phyloP scores from a whole-genome alignment of 2,797 vertebrate species.

The Danionella dracula region DNA sequence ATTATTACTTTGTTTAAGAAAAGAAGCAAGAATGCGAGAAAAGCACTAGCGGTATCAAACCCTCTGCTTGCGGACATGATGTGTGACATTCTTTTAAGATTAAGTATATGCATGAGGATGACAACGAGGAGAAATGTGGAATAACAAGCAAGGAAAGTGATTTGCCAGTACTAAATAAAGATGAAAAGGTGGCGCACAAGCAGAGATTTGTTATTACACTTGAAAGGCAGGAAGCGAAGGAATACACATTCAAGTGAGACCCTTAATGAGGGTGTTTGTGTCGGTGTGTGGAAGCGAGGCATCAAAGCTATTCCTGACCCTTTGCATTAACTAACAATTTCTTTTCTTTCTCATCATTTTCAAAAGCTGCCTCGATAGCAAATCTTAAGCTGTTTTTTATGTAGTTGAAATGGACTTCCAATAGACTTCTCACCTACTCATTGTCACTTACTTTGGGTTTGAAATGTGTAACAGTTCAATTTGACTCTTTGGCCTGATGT shows the following conservation, averaged over 20 bases:
- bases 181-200: not conserved
- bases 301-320: not conserved
- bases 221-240: not conserved
- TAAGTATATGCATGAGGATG: not conserved
- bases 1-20: conserved; percentile 44
- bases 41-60: conserved; percentile 56
- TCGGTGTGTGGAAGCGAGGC: not conserved
- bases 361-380: not conserved
- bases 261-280: conserved; percentile 7
- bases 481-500: not conserved
- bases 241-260: conserved; percentile 38
- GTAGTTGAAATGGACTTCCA: no score
- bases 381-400: no score
- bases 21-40: conserved; percentile 40
- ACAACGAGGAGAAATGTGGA: not conserved
- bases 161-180: not conserved
- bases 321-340: not conserved
- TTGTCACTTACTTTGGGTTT: no score
- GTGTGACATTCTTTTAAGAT: not conserved
- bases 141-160: conserved; percentile 2
- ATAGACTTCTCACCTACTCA: no score
- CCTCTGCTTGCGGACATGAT: conserved; percentile 3
- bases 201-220: no score
- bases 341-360: not conserved
- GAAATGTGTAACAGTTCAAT: not conserved